These are phyloP conservation scores for Lucilia sericata DNA, from an alignment of 1,140 invertebrate species.

Conservation along the genomic window DNA sequence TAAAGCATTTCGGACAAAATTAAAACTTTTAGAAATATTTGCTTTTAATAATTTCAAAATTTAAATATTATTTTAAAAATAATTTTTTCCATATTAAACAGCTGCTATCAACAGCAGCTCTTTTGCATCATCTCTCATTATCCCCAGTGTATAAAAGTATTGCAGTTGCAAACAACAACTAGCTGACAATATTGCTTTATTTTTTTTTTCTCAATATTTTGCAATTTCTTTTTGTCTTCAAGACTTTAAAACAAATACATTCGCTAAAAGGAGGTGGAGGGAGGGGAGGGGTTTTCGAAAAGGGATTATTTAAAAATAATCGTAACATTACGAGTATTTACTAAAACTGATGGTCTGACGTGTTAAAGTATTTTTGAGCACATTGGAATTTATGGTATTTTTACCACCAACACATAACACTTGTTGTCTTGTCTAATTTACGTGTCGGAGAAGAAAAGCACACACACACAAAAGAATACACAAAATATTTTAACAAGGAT, in stretches of 20 bases:
- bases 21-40: too few species aligned
- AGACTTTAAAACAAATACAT: background rate
- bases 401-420: constrained; percentile 13
- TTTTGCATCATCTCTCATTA: background rate
- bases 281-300: background rate
- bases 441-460: background rate
- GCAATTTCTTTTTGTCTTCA: background rate
- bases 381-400: constrained; percentile 37
- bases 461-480: background rate
- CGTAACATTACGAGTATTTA: background rate
- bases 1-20: too few species aligned
- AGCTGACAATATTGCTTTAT: background rate
- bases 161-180: too few species aligned
- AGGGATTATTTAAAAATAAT: background rate
- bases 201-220: background rate
- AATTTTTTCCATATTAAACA: too few species aligned
- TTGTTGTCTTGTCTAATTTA: constrained; percentile 43
- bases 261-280: too few species aligned
- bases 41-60: too few species aligned
- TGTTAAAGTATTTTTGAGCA: constrained; percentile 30
- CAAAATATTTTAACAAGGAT: background rate
- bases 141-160: too few species aligned
- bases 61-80: too few species aligned
- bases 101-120: too few species aligned
- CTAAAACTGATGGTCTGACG: constrained; percentile 33